Evolutionary conservation across 1,140 invertebrate species (phyloP).

Genomic region (Dreissena rostriformis): DNA sequence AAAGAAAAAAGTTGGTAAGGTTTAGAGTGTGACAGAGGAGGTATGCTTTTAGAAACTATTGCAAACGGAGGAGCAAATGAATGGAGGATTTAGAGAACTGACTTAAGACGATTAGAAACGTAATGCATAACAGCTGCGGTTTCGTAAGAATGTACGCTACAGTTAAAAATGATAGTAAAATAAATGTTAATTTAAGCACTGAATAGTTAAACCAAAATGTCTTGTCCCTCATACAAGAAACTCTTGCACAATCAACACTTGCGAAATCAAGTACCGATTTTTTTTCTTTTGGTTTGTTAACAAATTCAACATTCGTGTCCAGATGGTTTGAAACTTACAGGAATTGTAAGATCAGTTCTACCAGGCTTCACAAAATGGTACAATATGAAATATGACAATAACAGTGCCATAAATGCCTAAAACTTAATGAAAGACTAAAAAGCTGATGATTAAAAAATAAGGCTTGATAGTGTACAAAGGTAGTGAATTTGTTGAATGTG

Average conservation of each 20-base stretch:
- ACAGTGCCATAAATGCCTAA: slow-evolving; percentile 21
- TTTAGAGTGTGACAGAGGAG: slow-evolving; percentile 49
- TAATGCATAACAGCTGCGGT: slow-evolving; percentile 25
- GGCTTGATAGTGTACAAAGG: too few species aligned
- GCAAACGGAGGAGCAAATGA: slow-evolving; percentile 25
- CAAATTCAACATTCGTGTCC: slow-evolving; percentile 44
- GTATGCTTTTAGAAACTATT: slow-evolving; percentile 35
- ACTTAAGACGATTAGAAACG: neutral
- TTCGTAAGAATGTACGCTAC: too few species aligned
- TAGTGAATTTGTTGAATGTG: too few species aligned
- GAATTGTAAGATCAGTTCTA: slow-evolving; percentile 27
- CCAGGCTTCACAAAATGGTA: slow-evolving; percentile 49
- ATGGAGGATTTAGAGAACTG: neutral
- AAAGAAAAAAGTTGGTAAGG: slow-evolving; percentile 40
- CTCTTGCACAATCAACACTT: slow-evolving; percentile 7
- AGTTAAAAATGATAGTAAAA: slow-evolving; percentile 26
- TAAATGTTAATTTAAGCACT: slow-evolving; percentile 14
- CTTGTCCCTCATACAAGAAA: slow-evolving; percentile 22
- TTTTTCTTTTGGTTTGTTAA: slow-evolving; percentile 44
- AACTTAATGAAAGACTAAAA: slow-evolving; percentile 31
- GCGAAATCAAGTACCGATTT: slow-evolving; percentile 5
- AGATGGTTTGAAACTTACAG: slow-evolving; percentile 21
- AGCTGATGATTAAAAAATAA: slow-evolving; percentile 18
- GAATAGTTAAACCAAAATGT: slow-evolving; percentile 47
- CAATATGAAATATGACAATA: slow-evolving; percentile 50